Evolutionary conservation across 2,797 vertebrate species (phyloP).

Genomic region (Xiphorhynchus erythropygius): DNA sequence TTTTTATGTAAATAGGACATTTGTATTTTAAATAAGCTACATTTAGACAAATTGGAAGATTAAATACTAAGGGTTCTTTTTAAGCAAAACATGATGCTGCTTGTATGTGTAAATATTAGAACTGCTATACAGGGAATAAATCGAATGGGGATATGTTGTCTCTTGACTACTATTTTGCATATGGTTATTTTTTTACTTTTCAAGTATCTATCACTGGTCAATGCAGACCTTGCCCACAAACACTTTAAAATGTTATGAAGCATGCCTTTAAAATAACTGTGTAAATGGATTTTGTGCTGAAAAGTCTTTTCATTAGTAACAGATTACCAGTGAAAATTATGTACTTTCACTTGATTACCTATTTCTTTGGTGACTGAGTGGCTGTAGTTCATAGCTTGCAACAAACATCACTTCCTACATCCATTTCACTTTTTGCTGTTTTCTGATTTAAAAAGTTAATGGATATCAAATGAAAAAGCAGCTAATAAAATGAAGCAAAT

Average conservation of each 20-base stretch:
- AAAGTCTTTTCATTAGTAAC: background rate
- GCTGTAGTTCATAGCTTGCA: background rate
- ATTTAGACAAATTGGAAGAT: background rate
- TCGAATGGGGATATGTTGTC: background rate
- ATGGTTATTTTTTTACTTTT: background rate
- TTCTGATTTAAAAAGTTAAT: background rate
- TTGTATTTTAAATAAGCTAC: background rate
- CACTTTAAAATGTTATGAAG: background rate
- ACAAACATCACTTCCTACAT: background rate
- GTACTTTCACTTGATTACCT: background rate
- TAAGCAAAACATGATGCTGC: fast-evolving
- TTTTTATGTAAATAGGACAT: background rate
- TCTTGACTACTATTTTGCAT: background rate
- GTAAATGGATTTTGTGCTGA: background rate
- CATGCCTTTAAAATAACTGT: background rate
- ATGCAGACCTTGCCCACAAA: background rate
- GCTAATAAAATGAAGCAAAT: background rate
- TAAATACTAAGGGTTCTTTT: background rate
- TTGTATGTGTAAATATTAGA: background rate
- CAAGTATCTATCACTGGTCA: background rate
- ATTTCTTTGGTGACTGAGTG: background rate
- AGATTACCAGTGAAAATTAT: background rate
- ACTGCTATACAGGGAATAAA: background rate
- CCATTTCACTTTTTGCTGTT: background rate
- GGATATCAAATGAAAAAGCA: background rate